phyloP scores from a whole-genome alignment of 2,797 vertebrate species.

The Xiphorhynchus erythropygius region DNA sequence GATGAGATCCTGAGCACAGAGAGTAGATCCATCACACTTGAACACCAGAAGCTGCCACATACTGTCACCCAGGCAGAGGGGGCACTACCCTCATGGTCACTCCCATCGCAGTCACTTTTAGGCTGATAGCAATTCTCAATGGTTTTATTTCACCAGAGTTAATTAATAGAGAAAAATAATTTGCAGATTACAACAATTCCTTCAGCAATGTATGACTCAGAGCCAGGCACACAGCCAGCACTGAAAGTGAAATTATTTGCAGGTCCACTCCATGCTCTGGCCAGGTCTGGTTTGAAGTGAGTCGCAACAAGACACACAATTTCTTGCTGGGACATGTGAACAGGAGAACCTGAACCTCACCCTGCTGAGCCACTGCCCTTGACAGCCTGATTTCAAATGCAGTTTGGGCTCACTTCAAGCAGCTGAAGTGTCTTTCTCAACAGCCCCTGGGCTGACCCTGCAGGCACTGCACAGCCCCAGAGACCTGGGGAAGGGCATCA shows the following conservation, averaged over 20 bases:
- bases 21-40: neutral
- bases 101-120: neutral
- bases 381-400: neutral
- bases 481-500: neutral
- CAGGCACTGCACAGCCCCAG: neutral
- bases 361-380: neutral
- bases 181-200: constrained; percentile 1
- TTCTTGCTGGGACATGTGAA: neutral
- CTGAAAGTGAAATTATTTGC: neutral
- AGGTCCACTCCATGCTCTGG: neutral
- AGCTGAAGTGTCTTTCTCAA: neutral
- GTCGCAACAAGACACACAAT: neutral
- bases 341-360: neutral
- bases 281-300: constrained; percentile 8
- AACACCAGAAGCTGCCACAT: neutral
- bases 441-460: neutral
- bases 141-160: constrained; percentile 29
- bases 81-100: neutral
- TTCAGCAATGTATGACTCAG: neutral
- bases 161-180: constrained; percentile 41
- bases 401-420: neutral
- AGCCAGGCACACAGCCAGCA: constrained; percentile 36
- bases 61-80: rapidly evolving
- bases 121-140: neutral
- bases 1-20: neutral